Conservation (phyloP, 1,140 invertebrate species). For the Musca domestica region DNA sequence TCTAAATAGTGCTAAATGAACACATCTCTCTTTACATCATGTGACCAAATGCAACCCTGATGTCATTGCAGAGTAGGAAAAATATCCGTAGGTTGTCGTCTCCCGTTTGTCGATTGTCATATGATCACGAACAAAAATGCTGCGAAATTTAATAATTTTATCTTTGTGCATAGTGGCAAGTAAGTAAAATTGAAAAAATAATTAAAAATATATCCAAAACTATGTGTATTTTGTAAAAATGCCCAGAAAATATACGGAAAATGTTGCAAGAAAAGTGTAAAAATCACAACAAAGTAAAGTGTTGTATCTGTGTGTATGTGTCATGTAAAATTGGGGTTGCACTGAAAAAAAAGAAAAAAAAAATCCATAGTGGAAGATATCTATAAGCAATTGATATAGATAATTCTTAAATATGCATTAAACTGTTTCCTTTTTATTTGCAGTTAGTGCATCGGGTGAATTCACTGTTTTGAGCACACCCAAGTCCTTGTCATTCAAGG, state of each 20-base stretch:
- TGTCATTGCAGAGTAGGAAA: conserved; percentile 4
- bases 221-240: not conserved
- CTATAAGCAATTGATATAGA: too few relatives aligned
- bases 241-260: not conserved
- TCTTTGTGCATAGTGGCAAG: conserved; percentile 47
- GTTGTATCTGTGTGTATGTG: conserved; percentile 20
- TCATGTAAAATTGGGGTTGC: conserved; percentile 15
- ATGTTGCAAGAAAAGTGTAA: not conserved
- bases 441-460: conserved; percentile 66
- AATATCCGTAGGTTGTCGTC: conserved; percentile 3
- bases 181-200: conserved; percentile 38
- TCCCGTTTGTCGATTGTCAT: conserved; percentile 45
- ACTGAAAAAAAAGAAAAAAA: too few relatives aligned
- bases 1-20: not conserved
- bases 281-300: not conserved
- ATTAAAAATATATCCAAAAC: not conserved
- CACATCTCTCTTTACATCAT: conserved; percentile 2
- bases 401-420: not conserved
- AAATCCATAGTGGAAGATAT: conserved; percentile 1
- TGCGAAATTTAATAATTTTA: conserved; percentile 43
- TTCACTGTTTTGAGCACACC: conserved; percentile 67
- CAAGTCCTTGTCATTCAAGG: conserved; percentile 64
- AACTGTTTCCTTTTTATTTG: conserved; percentile 40
- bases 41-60: conserved; percentile 12
- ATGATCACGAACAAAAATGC: conserved; percentile 52